Base-by-base conservation (phyloP, 2,888 invertebrate genomes). In the Chamaedrilus cognettii region DNA sequence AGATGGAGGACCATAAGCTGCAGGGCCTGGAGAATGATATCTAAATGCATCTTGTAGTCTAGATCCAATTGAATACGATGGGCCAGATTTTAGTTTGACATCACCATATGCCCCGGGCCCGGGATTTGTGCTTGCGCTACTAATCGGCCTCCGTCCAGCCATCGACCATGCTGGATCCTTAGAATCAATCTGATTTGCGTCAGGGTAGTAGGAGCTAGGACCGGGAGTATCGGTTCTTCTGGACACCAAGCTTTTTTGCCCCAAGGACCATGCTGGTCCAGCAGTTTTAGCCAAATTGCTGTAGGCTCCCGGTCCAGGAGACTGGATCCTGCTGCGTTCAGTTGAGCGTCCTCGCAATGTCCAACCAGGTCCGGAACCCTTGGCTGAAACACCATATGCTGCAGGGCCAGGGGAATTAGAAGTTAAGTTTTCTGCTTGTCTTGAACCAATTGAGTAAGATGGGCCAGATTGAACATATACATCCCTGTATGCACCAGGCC, bases 401-500 rank as follows among this genome's bases (percentile, higher is more conserved):
- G 62, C 62, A n/a, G 62, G 62, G 49, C 62, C 62, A 31, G 62
- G 62, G 31, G 50, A 31, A 30, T 31, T 55, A n/a, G 28, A 30
- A 31, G 19, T 2, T 23, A 30, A 19, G n/a, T 31, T 31, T 15
- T 31, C 49, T 32, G 26, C 34, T 1, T 51, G 51, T 62, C 62
- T 30, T 19, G 15, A 19, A 19, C 51, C 62, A 30, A 62, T 62
- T 49, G 62, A 51, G 34, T 51, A 62, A n/a, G 62, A 26, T 31
- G 62, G 62, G n/a, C 62, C 62, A 11, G 62, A n/a, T 51, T 62
- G 31, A n/a, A n/a, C 33, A 5, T 26, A 19, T 19, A 26, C n/a
- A 30, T 26, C 31, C n/a, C 62, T 50, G 62, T 62, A 62, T 3
- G 62, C 62, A 30, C 50, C 62, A 32, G 62, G 62, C n/a, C 62